Percentiles rank a stretch among this genome's conserved stretches.
These are phyloP conservation scores for Bombus soroeensis DNA, from an alignment of 1,140 invertebrate genomes.

Conservation along the genomic window DNA sequence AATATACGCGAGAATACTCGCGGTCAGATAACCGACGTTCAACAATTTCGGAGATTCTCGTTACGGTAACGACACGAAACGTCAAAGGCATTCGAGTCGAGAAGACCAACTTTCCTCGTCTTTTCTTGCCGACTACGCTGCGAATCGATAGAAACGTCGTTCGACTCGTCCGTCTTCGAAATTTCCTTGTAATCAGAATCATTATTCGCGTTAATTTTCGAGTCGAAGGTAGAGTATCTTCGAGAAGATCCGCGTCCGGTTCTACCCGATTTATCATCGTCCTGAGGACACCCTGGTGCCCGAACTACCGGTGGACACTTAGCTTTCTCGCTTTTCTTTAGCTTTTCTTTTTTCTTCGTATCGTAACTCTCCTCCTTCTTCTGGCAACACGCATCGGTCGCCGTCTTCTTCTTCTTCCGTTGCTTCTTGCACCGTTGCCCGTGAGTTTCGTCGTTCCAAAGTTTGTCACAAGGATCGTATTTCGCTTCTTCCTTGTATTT, in stretches of 20 bases:
- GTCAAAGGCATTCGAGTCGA: neutral
- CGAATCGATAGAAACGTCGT: neutral
- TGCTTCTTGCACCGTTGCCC: conserved; percentile 3
- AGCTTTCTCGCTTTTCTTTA: conserved; percentile 4
- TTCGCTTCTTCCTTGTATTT: neutral
- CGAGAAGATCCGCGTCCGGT: neutral
- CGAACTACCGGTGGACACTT: conserved; percentile 56
- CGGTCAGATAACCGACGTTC: neutral
- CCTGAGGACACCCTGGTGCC: conserved; percentile 38
- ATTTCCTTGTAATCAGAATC: neutral
- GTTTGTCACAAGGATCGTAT: conserved; percentile 2
- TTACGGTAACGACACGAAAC: neutral
- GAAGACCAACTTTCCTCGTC: neutral
- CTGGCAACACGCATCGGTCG: neutral
- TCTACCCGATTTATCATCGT: neutral
- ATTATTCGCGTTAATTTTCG: too few species aligned
- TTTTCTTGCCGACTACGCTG: neutral
- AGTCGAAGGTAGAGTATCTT: neutral
- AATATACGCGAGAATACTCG: neutral
- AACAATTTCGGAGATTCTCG: neutral
- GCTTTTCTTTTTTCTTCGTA: neutral
- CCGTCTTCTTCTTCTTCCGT: neutral
- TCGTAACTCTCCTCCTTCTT: conserved; percentile 1
- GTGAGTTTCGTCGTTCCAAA: neutral
- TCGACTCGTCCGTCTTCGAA: too few species aligned